A percentile compares a stretch with the other conserved stretches of the same genome.
phyloP scores from a whole-genome alignment of 2,888 invertebrate species.

The Trissolcus japonicus region DNA sequence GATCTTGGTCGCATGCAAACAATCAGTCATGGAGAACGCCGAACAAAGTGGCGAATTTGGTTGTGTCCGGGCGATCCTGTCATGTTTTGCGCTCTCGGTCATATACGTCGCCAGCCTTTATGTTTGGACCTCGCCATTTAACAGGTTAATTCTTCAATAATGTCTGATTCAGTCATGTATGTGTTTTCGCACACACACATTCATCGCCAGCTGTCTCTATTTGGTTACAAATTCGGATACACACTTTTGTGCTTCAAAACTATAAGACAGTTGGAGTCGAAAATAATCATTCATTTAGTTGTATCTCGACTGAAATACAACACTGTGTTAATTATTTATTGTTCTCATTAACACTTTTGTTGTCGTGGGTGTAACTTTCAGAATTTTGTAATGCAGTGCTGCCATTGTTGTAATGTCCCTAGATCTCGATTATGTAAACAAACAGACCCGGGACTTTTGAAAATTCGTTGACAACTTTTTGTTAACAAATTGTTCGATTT shows the following conservation, averaged over 20 bases:
- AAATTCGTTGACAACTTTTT: too few relatives aligned
- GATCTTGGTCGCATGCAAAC: conserved; percentile 53
- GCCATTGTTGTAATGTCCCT: too few relatives aligned
- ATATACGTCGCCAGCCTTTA: conserved; percentile 92
- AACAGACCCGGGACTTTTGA: too few relatives aligned
- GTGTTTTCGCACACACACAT: neutral
- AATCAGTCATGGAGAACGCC: conserved; percentile 70
- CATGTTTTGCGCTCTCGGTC: conserved; percentile 86
- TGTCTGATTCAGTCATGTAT: neutral
- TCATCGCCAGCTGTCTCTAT: neutral
- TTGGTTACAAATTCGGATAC: neutral
- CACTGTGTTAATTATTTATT: too few relatives aligned
- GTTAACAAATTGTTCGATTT: too few relatives aligned
- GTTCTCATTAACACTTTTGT: too few relatives aligned
- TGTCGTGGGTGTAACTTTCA: too few relatives aligned
- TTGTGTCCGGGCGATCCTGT: conserved; percentile 81
- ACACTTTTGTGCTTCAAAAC: neutral
- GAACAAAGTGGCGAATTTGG: conserved; percentile 71
- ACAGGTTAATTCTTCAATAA: conserved; percentile 77
- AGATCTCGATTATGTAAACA: too few relatives aligned
- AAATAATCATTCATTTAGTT: neutral
- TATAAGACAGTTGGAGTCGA: neutral
- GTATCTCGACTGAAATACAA: neutral
- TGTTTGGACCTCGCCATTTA: conserved; percentile 87
- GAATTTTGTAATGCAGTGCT: too few relatives aligned